Evolutionary conservation across 2,888 invertebrate species (phyloP).

Genomic region (Eurytoma californica): DNA sequence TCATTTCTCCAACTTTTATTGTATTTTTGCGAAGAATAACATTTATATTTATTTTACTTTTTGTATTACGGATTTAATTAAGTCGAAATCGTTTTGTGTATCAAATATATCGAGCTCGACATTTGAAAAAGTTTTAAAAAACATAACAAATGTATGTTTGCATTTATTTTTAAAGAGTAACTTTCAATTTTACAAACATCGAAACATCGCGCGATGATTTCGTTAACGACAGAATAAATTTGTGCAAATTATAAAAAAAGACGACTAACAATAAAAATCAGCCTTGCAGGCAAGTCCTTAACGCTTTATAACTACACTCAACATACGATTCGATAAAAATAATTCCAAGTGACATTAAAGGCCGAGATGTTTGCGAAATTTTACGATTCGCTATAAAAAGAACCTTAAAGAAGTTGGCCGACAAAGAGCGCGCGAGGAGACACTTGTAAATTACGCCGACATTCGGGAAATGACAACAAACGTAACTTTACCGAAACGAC

Average conservation of each 20-base stretch:
- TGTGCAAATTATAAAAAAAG: not conserved
- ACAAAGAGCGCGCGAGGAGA: slow-evolving; percentile 21
- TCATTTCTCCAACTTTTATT: too few species aligned
- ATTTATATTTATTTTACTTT: too few species aligned
- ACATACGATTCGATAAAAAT: slow-evolving; percentile 13
- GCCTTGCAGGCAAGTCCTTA: not conserved
- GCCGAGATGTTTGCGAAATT: slow-evolving; percentile 6
- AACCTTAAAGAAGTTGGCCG: slow-evolving; percentile 10
- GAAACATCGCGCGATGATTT: not conserved
- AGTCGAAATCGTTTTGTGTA: not conserved
- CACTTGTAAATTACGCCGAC: slow-evolving; percentile 30
- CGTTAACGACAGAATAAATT: not conserved
- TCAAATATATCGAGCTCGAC: not conserved
- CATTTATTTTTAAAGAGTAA: not conserved
- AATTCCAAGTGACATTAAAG: slow-evolving; percentile 22
- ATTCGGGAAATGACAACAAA: slow-evolving; percentile 19
- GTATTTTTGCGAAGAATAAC: too few species aligned
- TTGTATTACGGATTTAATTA: too few species aligned
- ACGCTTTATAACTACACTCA: not conserved
- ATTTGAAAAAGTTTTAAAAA: not conserved
- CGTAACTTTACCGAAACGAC: slow-evolving; percentile 35
- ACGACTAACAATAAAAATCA: not conserved
- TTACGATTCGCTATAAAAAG: slow-evolving; percentile 33
- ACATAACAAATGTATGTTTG: not conserved
- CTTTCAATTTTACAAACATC: not conserved